A percentile compares a stretch with the other conserved stretches of the same genome.
These are phyloP conservation scores for Antheraea assamensis DNA, from an alignment of 2,888 invertebrate genomes.

Conservation along the genomic window DNA sequence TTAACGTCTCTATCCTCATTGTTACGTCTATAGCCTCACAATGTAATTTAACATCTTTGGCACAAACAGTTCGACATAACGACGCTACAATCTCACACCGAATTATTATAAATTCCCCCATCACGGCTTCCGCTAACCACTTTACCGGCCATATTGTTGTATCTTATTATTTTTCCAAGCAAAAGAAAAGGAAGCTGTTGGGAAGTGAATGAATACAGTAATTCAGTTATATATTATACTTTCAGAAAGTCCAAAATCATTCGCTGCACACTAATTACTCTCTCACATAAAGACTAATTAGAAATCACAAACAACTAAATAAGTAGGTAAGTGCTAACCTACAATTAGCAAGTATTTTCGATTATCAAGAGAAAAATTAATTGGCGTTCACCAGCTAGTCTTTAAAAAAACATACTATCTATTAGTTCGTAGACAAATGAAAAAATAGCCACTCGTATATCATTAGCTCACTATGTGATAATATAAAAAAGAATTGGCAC, in stretches of 20 bases:
- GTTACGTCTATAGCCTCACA: neutral
- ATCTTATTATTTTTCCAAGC: too few relatives aligned
- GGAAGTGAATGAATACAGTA: too few relatives aligned
- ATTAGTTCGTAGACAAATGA: neutral
- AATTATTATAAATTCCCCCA: neutral
- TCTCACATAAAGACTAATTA: too few relatives aligned
- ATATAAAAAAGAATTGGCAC: slow-evolving; percentile 2
- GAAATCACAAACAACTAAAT: too few relatives aligned
- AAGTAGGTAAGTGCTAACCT: too few relatives aligned
- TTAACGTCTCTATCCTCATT: neutral
- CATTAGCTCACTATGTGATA: neutral
- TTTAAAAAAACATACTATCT: neutral
- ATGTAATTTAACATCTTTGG: neutral
- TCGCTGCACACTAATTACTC: too few relatives aligned
- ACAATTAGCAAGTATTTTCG: too few relatives aligned
- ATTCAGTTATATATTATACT: too few relatives aligned
- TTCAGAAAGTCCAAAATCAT: too few relatives aligned
- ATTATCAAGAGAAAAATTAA: too few relatives aligned
- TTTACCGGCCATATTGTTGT: too few relatives aligned
- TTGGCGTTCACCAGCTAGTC: neutral
- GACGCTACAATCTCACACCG: neutral
- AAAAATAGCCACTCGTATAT: neutral
- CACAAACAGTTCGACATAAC: neutral
- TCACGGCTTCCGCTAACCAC: neutral
- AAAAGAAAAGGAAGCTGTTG: too few relatives aligned